Base-by-base conservation (phyloP, 2,113 vertebrate species). In the Mastomys natalensis region DNA sequence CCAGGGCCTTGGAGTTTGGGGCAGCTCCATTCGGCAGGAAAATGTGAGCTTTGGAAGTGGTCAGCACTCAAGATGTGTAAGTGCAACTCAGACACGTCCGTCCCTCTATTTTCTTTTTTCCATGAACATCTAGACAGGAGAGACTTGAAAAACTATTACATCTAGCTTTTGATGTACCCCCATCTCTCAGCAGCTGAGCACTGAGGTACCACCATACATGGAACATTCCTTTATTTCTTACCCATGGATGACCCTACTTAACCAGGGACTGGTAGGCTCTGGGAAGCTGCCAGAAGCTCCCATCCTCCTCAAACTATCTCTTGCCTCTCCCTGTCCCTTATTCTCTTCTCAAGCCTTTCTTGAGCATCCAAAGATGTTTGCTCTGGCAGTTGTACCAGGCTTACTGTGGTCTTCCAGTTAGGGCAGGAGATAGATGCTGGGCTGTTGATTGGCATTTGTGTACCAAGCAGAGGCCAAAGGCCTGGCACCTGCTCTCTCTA, bases 21-120 rank as follows among this genome's bases (percentile, higher is more conserved):
- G n/a, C 53, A 62, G 81, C 58, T 84, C 55, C 24, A 62, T 55
- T 29, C 24, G 29, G 7, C n/a, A 43, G n/a, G n/a, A 29, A n/a
- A 62, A 62, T 17, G n/a, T 43, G 16, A 1, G 13, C 58, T 62
- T 62, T 84, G 81, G n/a, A 84, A 84, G 81, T 62, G 7, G 55
- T 62, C 55, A 62, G n/a, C n/a, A 74, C 22, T 74, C 40, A 74
- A 43, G 40, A 45, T 74, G n/a, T 11, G 40, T 43, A 62, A 84
- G 24, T 1, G 7, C 58, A 40, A 43, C 24, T 29, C 58, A 84
- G n/a, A 29, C 24, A 62, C 22, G 5, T 24, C 40, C 80, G 4
- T 31, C 29, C 7, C 45, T 76, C 5, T 29, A 12, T 15, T 12
- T 40, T 24, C 1, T 4, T 8, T 3, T 9, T 10, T 22, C 8